Evolutionary conservation across 2,113 vertebrate species (phyloP).

Genomic region (Oplegnathus fasciatus): DNA sequence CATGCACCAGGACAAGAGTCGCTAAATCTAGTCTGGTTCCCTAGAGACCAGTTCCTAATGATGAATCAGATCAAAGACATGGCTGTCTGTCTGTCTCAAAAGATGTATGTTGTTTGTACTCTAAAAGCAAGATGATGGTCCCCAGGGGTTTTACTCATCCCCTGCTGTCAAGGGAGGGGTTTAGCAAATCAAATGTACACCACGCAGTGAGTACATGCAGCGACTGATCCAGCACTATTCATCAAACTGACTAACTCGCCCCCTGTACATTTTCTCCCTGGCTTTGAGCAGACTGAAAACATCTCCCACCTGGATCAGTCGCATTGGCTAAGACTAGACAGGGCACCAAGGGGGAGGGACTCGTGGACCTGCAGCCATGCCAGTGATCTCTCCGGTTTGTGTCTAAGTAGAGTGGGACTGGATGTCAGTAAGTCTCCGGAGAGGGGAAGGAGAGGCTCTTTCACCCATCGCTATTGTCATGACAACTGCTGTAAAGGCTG

Average conservation of each 20-base stretch:
- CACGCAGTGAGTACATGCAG: slow-evolving; percentile 6
- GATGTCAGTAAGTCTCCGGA: slow-evolving; percentile 57
- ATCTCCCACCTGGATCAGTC: slow-evolving; percentile 1
- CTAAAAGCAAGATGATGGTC: slow-evolving; percentile 6
- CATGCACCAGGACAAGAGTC: neutral
- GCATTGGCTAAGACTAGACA: neutral
- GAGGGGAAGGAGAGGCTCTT: slow-evolving; percentile 31
- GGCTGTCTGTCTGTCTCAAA: slow-evolving; percentile 7
- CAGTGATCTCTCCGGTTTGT: neutral
- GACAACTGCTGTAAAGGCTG: slow-evolving; percentile 60
- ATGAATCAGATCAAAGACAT: slow-evolving; percentile 8
- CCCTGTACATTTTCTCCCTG: neutral
- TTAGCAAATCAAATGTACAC: slow-evolving; percentile 23
- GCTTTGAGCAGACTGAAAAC: slow-evolving; percentile 21
- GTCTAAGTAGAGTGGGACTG: slow-evolving; percentile 6
- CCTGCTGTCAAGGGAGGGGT: slow-evolving; percentile 1
- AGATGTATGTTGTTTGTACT: slow-evolving; percentile 32
- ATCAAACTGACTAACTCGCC: slow-evolving; percentile 34
- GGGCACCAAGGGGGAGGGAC: neutral
- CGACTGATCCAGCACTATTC: neutral
- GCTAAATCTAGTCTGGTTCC: neutral
- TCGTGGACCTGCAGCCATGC: slow-evolving; percentile 12
- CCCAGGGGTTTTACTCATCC: neutral
- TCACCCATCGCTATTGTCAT: slow-evolving; percentile 56
- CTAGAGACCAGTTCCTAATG: slow-evolving; percentile 12